Base-by-base conservation (phyloP, 2,113 vertebrate genomes). In the Sterna hirundo region DNA sequence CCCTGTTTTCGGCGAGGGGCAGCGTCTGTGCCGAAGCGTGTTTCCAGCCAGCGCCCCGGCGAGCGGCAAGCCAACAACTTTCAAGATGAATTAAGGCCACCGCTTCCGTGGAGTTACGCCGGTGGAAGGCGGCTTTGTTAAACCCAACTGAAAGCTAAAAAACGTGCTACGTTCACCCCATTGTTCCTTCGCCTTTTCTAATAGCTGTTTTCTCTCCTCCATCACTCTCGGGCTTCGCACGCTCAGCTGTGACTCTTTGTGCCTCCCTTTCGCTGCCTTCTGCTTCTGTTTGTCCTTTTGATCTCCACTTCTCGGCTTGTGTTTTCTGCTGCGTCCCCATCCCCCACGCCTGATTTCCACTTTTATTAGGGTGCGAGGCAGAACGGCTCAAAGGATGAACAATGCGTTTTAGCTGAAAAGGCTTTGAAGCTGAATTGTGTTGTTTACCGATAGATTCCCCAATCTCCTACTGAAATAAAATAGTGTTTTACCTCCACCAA, bases 231-330 rank as follows among this genome's bases (percentile, higher is more conserved):
- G 40, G 71, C 93, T 91, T 72, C 4, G 7, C 82, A 83, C 17
- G 47, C 93, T 97, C 96, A 94, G 93, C 97, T 97, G 96, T 84
- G 93, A 88, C 94, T 90, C 95, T 97, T 95, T 96, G 95, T 96
- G 95, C 89, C 84, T 97, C 93, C 83, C 89, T 61, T 90, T 94
- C 34, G 27, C 91, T 72, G 94, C 95, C 91, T 96, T 96, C 96
- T 97, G 95, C 96, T 97, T 89, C 94, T 91, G 94, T 82, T 97
- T 96, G 97, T 96, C 95, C 97, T 97, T 97, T 97, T 97, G 97
- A 97, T 97, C 97, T 96, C 94, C 38, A 20, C 89, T 93, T 85
- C 97, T 87, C 94, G 90, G 97, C 94, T 83, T 90, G 92, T 82
- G 71, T 91, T 94, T 94, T 75, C 92, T 88, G 91, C 88, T 16